Percentiles rank a stretch among this genome's conserved stretches.
Conservation (phyloP, 2,797 vertebrate genomes). For the Synanceia verrucosa region DNA sequence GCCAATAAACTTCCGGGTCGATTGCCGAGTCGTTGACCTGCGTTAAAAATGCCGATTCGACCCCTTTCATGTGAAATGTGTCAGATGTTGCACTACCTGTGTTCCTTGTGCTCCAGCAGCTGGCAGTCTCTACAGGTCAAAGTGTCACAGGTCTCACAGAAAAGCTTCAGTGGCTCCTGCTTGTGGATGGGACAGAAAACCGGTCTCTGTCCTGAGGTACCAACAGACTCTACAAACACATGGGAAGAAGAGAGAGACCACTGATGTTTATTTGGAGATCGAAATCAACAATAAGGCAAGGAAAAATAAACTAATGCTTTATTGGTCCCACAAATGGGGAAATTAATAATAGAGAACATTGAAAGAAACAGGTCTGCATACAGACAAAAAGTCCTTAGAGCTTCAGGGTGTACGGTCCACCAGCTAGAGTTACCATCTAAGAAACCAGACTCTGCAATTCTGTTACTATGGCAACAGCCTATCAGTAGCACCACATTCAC, state of each 20-base stretch:
- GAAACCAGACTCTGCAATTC: slow-evolving; percentile 43
- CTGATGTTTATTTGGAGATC: not conserved
- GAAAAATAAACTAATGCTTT: not conserved
- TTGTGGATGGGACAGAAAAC: slow-evolving; percentile 98
- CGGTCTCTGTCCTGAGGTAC: slow-evolving; percentile 90
- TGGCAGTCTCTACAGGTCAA: slow-evolving; percentile 98
- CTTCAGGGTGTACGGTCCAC: slow-evolving; percentile 3
- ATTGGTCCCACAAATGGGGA: no score
- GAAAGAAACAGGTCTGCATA: not conserved
- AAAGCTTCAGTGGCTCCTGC: slow-evolving; percentile 98
- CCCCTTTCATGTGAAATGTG: not conserved
- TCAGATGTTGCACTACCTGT: slow-evolving; percentile 84
- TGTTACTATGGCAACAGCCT: slow-evolving; percentile 69
- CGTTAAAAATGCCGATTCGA: no score
- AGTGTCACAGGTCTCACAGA: slow-evolving; percentile 98
- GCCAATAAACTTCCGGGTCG: no score
- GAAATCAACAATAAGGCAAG: not conserved
- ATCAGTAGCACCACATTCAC: slow-evolving; percentile 27
- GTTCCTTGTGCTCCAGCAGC: slow-evolving; percentile 97
- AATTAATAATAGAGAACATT: not conserved
- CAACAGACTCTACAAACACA: slow-evolving; percentile 87
- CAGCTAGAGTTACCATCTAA: slow-evolving; percentile 30
- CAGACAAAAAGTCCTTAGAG: not conserved
- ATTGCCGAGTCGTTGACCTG: no score
- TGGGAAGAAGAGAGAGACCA: not conserved